Percentiles rank a stretch among this genome's conserved stretches.
phyloP scores from a whole-genome alignment of 30 jellyfish, hydroid and myxozoan genomes.

The Aurelia sp. region DNA sequence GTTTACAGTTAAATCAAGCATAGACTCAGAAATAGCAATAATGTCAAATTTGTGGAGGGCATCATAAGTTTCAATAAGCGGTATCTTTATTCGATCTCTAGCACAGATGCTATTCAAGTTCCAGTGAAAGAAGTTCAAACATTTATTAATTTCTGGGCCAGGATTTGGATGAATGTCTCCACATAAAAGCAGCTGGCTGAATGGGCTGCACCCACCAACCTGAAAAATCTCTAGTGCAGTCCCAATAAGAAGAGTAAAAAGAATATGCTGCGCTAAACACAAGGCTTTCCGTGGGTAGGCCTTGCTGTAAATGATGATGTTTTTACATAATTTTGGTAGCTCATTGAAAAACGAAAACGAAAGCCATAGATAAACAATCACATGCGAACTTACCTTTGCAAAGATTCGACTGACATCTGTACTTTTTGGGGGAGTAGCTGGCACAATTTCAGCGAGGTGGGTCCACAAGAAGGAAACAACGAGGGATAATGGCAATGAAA shows the following conservation, averaged over 20 bases:
- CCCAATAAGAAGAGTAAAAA: slow-evolving; percentile 39
- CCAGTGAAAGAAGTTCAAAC: too few relatives aligned
- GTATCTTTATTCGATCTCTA: neutral
- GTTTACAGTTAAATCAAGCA: too few relatives aligned
- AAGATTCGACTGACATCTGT: slow-evolving; percentile 37
- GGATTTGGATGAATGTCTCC: too few relatives aligned
- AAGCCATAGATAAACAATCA: slow-evolving; percentile 6
- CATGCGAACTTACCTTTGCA: slow-evolving; percentile 3
- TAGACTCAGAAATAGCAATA: too few relatives aligned
- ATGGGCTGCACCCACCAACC: too few relatives aligned
- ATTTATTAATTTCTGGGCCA: too few relatives aligned
- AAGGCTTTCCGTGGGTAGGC: slow-evolving; percentile 37
- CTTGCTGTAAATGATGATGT: slow-evolving; percentile 42
- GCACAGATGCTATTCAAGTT: neutral
- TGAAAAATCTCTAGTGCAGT: slow-evolving; percentile 43
- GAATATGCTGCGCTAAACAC: slow-evolving; percentile 41
- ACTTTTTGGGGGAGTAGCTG: slow-evolving; percentile 36
- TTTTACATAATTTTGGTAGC: slow-evolving; percentile 41
- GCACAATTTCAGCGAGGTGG: slow-evolving; percentile 48
- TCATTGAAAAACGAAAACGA: slow-evolving; percentile 21
- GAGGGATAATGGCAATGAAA: too few relatives aligned
- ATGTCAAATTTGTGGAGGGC: too few relatives aligned
- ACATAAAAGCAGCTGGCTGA: too few relatives aligned
- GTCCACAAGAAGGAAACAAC: slow-evolving; percentile 24
- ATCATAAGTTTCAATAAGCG: too few relatives aligned